Evolutionary conservation across 2,797 vertebrate genomes (phyloP), one percentile per base, ranked within the genome.

Genomic region (Centroberyx gerrardi): DNA sequence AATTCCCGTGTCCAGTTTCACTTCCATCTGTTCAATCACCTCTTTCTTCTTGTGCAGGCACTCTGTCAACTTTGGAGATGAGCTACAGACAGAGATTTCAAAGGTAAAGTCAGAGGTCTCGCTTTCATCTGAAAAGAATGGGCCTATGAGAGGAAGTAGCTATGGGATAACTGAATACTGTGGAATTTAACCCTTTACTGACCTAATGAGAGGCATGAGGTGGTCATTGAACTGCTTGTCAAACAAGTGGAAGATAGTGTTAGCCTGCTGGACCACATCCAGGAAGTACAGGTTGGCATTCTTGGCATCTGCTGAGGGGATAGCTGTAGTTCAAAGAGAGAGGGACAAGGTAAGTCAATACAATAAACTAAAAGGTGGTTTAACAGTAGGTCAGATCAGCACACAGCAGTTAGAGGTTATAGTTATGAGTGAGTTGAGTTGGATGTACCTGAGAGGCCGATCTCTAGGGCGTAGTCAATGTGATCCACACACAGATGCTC

Each of bases 171-270:
- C 9, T 0, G 2, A 64, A 60, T 15, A 31, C 42, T 5, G 7
- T 44, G 48, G 9, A 49, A 7, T 17, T 6, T 55, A 27, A 63
- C 22, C 46, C 17, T 49, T 31, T 42, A 80, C 93, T 90, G 88
- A 99, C 98, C 98, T 99, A 93, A 99, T 98, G 72, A 99, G 93
- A 87, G 98, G 98, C 98, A 99, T 99, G 82, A 99, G 97, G 91
- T 99, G 97, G 94, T 99, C 98, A 85, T 98, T 99, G 93, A 99
- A 99, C 81, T 99, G 98, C 91, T 99, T 99, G 93, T 99, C 98
- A 94, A 99, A 99, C 82, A 99, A 95, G 92, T 99, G 98, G 90
- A 99, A 99, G 94, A 99, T 97, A 15, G 98, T 99, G 94, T 99
- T 99, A n/a, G 98, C 98, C 80, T 99, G 98, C 82, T 99, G 98